Conservation (phyloP, 1,140 invertebrate species). For the Oppia nitens region DNA sequence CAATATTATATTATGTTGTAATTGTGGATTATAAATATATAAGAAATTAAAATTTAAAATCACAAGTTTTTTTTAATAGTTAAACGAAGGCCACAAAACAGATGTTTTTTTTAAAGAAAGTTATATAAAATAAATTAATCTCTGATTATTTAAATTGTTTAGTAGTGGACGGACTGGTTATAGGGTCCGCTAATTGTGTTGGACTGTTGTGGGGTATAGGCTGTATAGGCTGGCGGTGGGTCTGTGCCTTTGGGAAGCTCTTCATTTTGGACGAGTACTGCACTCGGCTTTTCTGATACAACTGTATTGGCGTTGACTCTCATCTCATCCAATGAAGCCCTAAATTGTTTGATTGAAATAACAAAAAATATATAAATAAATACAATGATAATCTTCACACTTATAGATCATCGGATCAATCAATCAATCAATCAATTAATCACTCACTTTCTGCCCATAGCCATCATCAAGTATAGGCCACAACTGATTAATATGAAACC, state of each 20-base stretch:
- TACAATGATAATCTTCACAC: too few relatives aligned
- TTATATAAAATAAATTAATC: too few relatives aligned
- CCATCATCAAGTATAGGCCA: slow-evolving; percentile 80
- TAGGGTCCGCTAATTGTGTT: not conserved
- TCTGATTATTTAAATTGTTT: not conserved
- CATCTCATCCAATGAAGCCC: slow-evolving; percentile 9
- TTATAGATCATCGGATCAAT: too few relatives aligned
- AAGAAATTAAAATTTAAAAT: too few relatives aligned
- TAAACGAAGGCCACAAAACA: too few relatives aligned
- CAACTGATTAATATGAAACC: slow-evolving; percentile 73
- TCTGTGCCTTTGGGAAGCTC: not conserved
- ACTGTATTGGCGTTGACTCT: not conserved
- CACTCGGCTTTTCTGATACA: not conserved
- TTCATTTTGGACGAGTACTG: slow-evolving; percentile 10
- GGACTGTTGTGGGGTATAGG: not conserved
- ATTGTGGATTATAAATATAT: too few relatives aligned
- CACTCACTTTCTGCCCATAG: slow-evolving; percentile 42
- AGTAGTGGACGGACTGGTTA: not conserved
- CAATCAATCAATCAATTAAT: too few relatives aligned
- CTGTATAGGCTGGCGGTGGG: not conserved
- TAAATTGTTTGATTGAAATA: too few relatives aligned
- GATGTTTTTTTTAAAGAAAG: too few relatives aligned
- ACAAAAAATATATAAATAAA: too few relatives aligned
- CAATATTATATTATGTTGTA: too few relatives aligned
- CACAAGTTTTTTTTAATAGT: too few relatives aligned